Evolutionary conservation across 2,113 vertebrate genomes (phyloP).

Genomic region (Ivindomyrus marchei): DNA sequence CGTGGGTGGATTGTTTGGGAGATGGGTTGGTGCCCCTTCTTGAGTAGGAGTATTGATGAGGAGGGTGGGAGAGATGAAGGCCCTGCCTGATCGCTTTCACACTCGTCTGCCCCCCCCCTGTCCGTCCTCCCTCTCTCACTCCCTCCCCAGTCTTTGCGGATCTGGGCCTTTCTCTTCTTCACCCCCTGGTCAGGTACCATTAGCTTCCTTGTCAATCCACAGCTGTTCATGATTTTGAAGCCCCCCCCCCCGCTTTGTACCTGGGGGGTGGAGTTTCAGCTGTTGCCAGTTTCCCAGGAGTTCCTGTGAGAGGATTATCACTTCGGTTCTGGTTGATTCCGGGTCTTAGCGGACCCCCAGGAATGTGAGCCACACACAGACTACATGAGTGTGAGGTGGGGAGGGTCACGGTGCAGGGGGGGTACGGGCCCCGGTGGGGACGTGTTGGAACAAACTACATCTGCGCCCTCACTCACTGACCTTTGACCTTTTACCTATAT

Average conservation of each 20-base stretch:
- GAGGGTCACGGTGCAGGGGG: background rate
- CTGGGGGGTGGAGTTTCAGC: conserved; percentile 58
- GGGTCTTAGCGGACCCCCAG: conserved; percentile 65
- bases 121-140: background rate
- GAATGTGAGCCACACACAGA: conserved; percentile 57
- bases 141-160: background rate
- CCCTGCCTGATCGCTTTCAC: background rate
- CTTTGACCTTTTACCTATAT: background rate
- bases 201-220: conserved; percentile 37
- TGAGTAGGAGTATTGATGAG: background rate
- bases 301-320: conserved; percentile 69
- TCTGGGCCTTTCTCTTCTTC: background rate
- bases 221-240: conserved; percentile 70
- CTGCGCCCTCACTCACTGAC: background rate
- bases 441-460: background rate
- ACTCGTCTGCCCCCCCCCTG: background rate
- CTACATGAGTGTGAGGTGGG: conserved; percentile 19
- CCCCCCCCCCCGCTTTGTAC: conserved; percentile 16
- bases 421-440: background rate
- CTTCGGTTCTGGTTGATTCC: conserved; percentile 56
- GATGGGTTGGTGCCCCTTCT: background rate
- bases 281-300: conserved; percentile 63
- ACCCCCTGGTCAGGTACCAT: background rate
- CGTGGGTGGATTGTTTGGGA: background rate
- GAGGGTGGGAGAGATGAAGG: background rate